These are phyloP conservation scores for Eumerus sabulonum DNA, from an alignment of 2,888 invertebrate species.

Conservation along the genomic window DNA sequence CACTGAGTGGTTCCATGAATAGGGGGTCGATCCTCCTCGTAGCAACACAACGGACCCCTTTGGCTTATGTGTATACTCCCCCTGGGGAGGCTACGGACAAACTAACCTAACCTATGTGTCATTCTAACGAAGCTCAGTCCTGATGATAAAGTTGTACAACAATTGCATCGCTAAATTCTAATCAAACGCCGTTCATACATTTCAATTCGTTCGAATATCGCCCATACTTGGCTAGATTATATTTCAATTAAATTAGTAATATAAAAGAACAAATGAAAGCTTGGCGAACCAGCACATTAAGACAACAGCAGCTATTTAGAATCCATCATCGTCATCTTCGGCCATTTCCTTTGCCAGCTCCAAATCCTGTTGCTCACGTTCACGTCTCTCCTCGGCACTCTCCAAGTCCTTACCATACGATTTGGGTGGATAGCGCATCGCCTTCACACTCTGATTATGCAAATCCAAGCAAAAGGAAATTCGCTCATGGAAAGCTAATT, in stretches of 20 bases:
- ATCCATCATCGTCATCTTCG: slow-evolving; percentile 98
- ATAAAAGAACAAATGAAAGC: slow-evolving; percentile 36
- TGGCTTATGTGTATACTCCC: no score
- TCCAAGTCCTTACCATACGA: slow-evolving; percentile 99
- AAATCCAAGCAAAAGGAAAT: slow-evolving; percentile 98
- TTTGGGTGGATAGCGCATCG: slow-evolving; percentile 99
- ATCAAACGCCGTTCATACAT: no score
- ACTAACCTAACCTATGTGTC: no score
- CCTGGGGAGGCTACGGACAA: no score
- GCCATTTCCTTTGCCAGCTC: slow-evolving; percentile 99
- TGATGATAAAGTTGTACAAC: no score
- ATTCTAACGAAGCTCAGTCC: no score
- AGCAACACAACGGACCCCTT: no score
- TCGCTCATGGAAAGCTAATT: slow-evolving; percentile 96
- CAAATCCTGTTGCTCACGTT: slow-evolving; percentile 97
- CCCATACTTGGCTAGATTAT: slow-evolving; percentile 15
- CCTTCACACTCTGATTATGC: slow-evolving; percentile 99
- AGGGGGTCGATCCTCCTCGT: no score
- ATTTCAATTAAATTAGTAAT: slow-evolving; percentile 38
- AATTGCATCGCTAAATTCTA: no score
- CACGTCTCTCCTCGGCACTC: slow-evolving; percentile 96
- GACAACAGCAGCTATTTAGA: slow-evolving; percentile 75
- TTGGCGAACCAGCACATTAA: background rate
- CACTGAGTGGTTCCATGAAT: no score
- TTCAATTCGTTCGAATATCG: background rate